Base-by-base conservation (phyloP, 2,113 vertebrate genomes). In the Tachysurus vachellii region DNA sequence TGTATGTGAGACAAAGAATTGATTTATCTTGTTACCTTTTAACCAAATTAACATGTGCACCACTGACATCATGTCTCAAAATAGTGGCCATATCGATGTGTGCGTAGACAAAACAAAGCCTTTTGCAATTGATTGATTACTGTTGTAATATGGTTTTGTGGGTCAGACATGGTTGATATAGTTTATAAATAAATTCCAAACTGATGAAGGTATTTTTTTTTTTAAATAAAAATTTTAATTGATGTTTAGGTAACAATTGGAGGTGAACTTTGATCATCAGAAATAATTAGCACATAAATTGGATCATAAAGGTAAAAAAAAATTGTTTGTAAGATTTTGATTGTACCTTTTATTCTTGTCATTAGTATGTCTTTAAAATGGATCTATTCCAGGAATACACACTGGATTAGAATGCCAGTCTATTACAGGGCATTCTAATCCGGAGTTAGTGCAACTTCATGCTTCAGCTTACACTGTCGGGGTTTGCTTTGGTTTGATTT, bases 1-100 rank as follows among this genome's bases (percentile, higher is more conserved):
- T 26, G 57, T 59, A 86, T 28, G 47, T 26, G 13, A 50, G 71
- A 76, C 66, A 81, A 73, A 88, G 73, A 88, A 89, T 89, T 92
- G 88, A 94, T 94, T 93, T 93, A 94, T 86, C 90, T 75, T 75
- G n/a, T 83, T 88, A 68, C 90, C 90, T 94, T 93, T 93, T 93
- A 92, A 92, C 89, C 80, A 93, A 93, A 95, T 94, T 89, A 94
- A 87, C 53, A 80, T 83, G 76, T 82, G 71, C 84, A 17, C 62
- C 26, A 82, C 90, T 85, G 91, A 87, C 89, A 90, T 89, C 87
- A 80, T 21, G 83, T 87, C 85, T 86, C 91, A 89, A 88, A 92
- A 84, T 88, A 91, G 91, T 91, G 86, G 89, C 85, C 80, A 70
- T 84, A 80, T 84, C n/a, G 66, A 44, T 85, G 90, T 88, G 36